Evolutionary conservation across 2,113 vertebrate species (phyloP), one percentile per base, ranked within the genome.

Genomic region (Brachyhypopomus occidentalis): DNA sequence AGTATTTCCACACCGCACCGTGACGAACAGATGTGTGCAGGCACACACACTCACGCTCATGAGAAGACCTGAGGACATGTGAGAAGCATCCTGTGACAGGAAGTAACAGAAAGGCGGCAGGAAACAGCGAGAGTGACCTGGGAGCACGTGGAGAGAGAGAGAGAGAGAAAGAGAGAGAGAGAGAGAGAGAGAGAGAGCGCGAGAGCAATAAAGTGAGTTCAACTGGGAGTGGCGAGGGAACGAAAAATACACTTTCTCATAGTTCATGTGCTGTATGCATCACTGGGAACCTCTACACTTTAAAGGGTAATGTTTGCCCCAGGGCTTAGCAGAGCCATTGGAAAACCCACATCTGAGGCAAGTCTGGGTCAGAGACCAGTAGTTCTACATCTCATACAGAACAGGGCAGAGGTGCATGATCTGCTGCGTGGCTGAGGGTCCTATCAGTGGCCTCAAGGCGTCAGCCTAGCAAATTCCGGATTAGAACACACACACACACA

Each of bases 221-320:
- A 17, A 34, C 4, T 52, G 25, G 20, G 75, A 22, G 34, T 6
- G 63, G 78, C 23, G 60, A 62, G 56, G 52, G 20, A 25, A 25
- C 36, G 16, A 5, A 52, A 77, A 79, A 84, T 69, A 60, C 59
- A 79, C 66, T 81, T 59, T 78, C 72, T 82, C 77, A 76, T 80
- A 59, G 72, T 75, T 78, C 38, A 27, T 79, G 60, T 76, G 75
- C 36, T 9, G 25, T 34, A 56, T 83, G 81, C 73, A 73, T 84
- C 80, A 83, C 67, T 77, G 74, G 72, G 82, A 77, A 85, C 12
- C 45, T 52, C 45, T 14, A 3, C 45, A 14, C 79, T 75, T 81
- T 87, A 89, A 79, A 81, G 84, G 86, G 82, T 87, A 84, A 88
- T 81, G 83, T 79, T 63, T 78, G 86, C 88, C 82, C 79, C 77